Evolutionary conservation across 2,113 vertebrate species (phyloP).

Genomic region (Copsychus sechellarum): DNA sequence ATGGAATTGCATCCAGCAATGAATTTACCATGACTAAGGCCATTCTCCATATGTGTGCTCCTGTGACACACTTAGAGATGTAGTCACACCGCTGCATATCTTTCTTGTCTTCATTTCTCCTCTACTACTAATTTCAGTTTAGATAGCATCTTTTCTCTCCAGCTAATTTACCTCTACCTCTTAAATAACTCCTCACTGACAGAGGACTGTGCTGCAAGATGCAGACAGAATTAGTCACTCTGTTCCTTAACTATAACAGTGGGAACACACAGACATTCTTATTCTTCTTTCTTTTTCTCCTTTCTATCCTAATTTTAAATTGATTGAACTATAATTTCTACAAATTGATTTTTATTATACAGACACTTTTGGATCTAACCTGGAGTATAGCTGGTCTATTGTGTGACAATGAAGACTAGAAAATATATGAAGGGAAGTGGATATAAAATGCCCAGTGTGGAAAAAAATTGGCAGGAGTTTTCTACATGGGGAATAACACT

Average conservation of each 20-base stretch:
- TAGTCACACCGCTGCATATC: neutral
- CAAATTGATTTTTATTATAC: neutral
- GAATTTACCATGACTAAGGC: neutral
- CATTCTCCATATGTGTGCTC: fast-evolving
- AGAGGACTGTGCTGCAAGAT: neutral
- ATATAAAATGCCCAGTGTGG: neutral
- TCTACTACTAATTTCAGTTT: neutral
- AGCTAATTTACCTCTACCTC: neutral
- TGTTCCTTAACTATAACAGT: neutral
- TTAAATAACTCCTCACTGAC: neutral
- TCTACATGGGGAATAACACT: neutral
- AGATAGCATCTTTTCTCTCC: neutral
- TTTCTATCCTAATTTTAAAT: neutral
- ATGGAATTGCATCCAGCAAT: neutral
- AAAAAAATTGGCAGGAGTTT: neutral
- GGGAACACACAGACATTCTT: neutral
- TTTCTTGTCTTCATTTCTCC: neutral
- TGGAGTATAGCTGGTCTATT: neutral
- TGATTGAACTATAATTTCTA: neutral
- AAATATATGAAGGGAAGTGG: neutral
- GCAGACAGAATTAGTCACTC: neutral
- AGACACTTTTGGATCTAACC: neutral
- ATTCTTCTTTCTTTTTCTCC: neutral
- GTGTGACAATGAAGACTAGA: neutral
- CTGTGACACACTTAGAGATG: neutral